Evolutionary conservation across 2,888 invertebrate genomes (phyloP), one percentile per base, ranked within the genome.

Genomic region (Drosophila longiperda): DNA sequence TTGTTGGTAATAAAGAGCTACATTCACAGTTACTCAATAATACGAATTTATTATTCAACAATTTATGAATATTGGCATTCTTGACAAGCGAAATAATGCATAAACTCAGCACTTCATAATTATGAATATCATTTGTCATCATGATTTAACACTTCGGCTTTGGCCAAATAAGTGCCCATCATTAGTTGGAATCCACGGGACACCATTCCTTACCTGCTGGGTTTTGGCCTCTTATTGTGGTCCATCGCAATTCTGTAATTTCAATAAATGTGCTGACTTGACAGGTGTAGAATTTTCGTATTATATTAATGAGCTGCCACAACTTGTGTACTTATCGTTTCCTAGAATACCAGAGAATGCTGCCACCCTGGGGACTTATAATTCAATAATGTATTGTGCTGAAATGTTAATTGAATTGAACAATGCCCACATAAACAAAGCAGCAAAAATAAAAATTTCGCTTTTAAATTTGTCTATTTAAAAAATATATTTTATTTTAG

Each of bases 121-220:
- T 73, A 69, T 52, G 75, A n/a, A 61, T 61, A 66, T 70, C 80
- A 80, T 75, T 78, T 78, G 80, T 80, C 77, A 78, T 67, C 64
- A 54, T 70, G 77, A 75, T 59, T 78, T 75, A 80, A 71, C 71
- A 75, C 58, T 70, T 67, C 29, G 42, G 54, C 64, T 53, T 59
- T 42, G 64, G 23, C 26, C 61, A 52, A 80, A 78, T 80, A 75
- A 78, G 70, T 58, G 63, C 62, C 32, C 58, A 66, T 79, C 80
- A 79, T 79, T 79, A 64, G 63, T 58, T 40, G 52, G 58, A 33
- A 26, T 52, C 80, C 66, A 64, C 63, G 66, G 75, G 80, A 66
- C 32, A 53, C 52, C 12, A 11, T 49, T 48, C 33, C 7, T 20
- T 4, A 8, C 29, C 26, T n/a, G 20, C 50, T 11, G n/a, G 11